phyloP scores from a whole-genome alignment of 2,888 invertebrate genomes.

The Unio pictorum region DNA sequence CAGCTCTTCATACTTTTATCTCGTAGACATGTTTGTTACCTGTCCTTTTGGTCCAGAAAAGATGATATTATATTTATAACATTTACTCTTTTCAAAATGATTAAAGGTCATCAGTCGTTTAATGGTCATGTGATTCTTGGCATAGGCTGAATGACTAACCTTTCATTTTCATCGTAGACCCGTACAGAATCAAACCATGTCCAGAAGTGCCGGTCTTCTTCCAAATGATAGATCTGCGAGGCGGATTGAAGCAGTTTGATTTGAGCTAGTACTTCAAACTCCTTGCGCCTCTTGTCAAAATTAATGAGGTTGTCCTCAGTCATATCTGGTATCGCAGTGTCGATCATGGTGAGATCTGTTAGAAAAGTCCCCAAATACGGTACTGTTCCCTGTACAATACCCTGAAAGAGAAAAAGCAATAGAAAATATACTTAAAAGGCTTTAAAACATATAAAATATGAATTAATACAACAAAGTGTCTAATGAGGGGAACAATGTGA shows the following conservation, averaged over 20 bases:
- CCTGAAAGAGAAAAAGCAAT: conserved; percentile 39
- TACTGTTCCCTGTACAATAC: conserved; percentile 83
- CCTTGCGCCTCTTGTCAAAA: conserved; percentile 97
- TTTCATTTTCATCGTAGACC: conserved; percentile 92
- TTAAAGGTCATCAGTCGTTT: not conserved
- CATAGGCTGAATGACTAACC: conserved; percentile 74
- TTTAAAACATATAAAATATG: not conserved
- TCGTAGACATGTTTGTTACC: too few relatives aligned
- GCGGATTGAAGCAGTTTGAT: conserved; percentile 96
- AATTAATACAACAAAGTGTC: not conserved
- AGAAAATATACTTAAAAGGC: too few relatives aligned
- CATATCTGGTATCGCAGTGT: conserved; percentile 82
- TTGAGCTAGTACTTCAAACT: conserved; percentile 98
- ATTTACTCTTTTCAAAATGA: not conserved
- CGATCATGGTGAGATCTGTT: conserved; percentile 98
- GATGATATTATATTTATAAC: too few relatives aligned
- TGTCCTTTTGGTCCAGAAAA: not conserved
- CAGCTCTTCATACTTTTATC: too few relatives aligned
- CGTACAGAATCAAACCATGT: conserved; percentile 95
- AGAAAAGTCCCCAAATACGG: conserved; percentile 98
- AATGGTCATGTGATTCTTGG: not conserved
- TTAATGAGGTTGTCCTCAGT: conserved; percentile 84
- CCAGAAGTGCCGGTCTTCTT: conserved; percentile 89
- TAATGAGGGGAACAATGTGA: too few relatives aligned
- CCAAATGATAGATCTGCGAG: conserved; percentile 93